Base-by-base conservation (phyloP, 2,888 invertebrate species). In the Pammene fasciana region DNA sequence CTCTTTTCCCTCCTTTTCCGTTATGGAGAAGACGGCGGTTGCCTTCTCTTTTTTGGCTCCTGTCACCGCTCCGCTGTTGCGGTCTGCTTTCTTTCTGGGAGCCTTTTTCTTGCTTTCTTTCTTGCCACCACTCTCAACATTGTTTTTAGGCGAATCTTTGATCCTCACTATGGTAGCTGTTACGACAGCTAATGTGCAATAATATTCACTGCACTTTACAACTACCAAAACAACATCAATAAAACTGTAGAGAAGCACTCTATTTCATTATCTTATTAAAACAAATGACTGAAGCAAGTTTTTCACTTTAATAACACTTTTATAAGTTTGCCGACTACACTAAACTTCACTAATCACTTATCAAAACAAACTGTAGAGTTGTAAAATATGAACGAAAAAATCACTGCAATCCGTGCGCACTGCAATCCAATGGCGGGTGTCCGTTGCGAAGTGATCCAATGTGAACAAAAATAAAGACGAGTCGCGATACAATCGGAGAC, bases 151-250 rank as follows among this genome's bases (percentile, higher is more conserved):
- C 77, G 93, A 87, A 90, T 94, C 94, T 88, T 94, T 94, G 87
- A 94, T 93, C 90, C 94, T 93, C 94, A 95, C 94, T 93, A 94
- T 95, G 94, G 93, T 93, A 88, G 94, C 94, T 94, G 86, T 77
- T 74, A 14, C 41, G 45, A 43, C 62, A 38, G 43, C 70, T 62
- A 61, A 62, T 70, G 43, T 36, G 45, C 52, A 68, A 68, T 50
- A 66, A 56, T 45, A 16, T n/a, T 45, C 56, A 62, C 56, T 65
- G 45, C 50, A 65, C 59, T 65, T 45, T 26, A 45, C 26, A 43
- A 57, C 36, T 65, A 45, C 10, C 4, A 11, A n/a, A 57, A 65
- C 16, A 65, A 52, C 68, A 68, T 68, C 14, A 59, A 68, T 38
- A n/a, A 57, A 46, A 57, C 43, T 14, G n/a, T 38, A 43, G 26